phyloP scores from a whole-genome alignment of 92 coral and sea anemone genomes.

The Muricea muricata region DNA sequence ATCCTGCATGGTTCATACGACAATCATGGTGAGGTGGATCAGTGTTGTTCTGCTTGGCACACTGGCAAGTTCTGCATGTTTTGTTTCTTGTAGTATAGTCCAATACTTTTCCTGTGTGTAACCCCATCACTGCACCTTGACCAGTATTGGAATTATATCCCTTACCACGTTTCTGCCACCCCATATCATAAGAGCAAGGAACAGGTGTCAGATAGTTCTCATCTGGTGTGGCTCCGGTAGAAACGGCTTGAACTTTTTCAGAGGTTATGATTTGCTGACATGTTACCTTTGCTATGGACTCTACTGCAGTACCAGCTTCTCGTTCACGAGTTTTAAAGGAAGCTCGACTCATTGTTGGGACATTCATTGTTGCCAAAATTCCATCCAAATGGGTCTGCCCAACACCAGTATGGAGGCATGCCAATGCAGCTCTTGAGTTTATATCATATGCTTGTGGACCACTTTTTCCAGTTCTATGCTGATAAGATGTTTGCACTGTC shows the following conservation, averaged over 20 bases:
- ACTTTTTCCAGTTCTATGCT: slow-evolving; percentile 55
- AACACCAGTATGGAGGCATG: slow-evolving; percentile 65
- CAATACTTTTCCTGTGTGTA: slow-evolving; percentile 57
- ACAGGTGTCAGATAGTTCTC: slow-evolving; percentile 39
- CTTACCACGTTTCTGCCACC: slow-evolving; percentile 73
- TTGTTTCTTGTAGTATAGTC: slow-evolving; percentile 58
- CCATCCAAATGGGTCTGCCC: slow-evolving; percentile 64
- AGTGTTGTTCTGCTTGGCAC: slow-evolving; percentile 24
- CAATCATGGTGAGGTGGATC: slow-evolving; percentile 55
- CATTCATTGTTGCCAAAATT: slow-evolving; percentile 44
- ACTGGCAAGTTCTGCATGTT: slow-evolving; percentile 53
- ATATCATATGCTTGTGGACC: slow-evolving; percentile 65
- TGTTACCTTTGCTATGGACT: slow-evolving; percentile 38
- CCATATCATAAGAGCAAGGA: slow-evolving; percentile 71
- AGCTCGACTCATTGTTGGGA: slow-evolving; percentile 46
- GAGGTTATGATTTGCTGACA: slow-evolving; percentile 11
- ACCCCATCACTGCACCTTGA: slow-evolving; percentile 66
- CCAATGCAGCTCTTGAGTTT: slow-evolving; percentile 69
- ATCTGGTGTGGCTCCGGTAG: slow-evolving; percentile 33
- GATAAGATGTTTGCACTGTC: slow-evolving; percentile 46
- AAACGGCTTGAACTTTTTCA: slow-evolving; percentile 46
- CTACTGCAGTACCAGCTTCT: slow-evolving; percentile 61
- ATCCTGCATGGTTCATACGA: slow-evolving; percentile 52
- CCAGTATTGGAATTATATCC: slow-evolving; percentile 68
- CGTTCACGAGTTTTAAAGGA: slow-evolving; percentile 65